Evolutionary conservation across 2,113 vertebrate genomes (phyloP).

Genomic region (Odobenus rosmarus): DNA sequence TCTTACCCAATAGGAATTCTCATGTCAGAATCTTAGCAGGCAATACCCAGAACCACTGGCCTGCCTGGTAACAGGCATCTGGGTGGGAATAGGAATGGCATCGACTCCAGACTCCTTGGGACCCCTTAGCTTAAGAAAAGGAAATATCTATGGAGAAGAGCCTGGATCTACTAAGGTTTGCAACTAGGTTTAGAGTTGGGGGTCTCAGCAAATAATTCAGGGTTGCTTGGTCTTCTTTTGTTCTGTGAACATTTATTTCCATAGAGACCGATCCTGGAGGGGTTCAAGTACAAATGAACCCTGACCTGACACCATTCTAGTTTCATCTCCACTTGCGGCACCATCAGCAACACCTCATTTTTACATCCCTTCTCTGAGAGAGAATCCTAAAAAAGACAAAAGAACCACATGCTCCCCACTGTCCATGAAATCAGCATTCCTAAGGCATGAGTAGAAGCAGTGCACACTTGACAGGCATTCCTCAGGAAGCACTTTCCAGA

Average conservation of each 20-base stretch:
- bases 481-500: neutral
- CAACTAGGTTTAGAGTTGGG: neutral
- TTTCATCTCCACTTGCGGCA: neutral
- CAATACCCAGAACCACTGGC: neutral
- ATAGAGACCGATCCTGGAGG: neutral
- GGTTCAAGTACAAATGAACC: neutral
- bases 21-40: neutral
- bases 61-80: neutral
- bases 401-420: neutral
- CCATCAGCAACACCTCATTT: neutral
- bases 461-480: neutral
- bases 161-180: neutral
- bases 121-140: neutral
- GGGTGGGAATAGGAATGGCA: neutral
- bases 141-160: neutral
- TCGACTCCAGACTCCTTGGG: neutral
- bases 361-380: neutral
- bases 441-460: accelerated
- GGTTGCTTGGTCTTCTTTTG: neutral
- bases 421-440: neutral
- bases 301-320: neutral
- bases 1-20: neutral
- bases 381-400: neutral
- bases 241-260: neutral
- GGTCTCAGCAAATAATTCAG: neutral